phyloP scores from a whole-genome alignment of 1,140 invertebrate genomes.

The Drosophila navojoa region DNA sequence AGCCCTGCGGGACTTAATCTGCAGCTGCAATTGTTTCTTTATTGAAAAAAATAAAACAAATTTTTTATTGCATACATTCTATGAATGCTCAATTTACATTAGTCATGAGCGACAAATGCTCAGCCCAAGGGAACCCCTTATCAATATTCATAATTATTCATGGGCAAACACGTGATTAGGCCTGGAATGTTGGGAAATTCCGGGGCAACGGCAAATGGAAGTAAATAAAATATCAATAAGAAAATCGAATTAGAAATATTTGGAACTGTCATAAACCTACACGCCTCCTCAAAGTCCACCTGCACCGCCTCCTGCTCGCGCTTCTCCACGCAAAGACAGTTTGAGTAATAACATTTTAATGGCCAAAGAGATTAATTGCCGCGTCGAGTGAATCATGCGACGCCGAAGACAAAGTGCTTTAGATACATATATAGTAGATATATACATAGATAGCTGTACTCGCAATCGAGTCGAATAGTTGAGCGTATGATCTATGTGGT shows the following conservation, averaged over 20 bases:
- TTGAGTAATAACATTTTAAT: constrained; percentile 80
- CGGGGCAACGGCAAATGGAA: constrained; percentile 11
- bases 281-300: not conserved
- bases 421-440: constrained; percentile 5
- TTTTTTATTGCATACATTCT: not conserved
- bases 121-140: constrained; percentile 22
- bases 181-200: not conserved
- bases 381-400: constrained; percentile 63
- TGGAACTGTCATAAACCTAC: constrained; percentile 6
- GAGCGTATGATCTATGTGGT: constrained; percentile 41
- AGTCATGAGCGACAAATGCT: not conserved
- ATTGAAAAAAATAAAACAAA: not conserved
- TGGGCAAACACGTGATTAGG: constrained; percentile 25
- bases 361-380: constrained; percentile 71
- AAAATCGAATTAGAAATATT: constrained; percentile 21
- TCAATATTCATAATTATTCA: constrained; percentile 42
- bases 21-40: not conserved
- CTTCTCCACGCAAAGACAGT: constrained; percentile 15
- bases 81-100: constrained; percentile 4
- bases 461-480: constrained; percentile 25
- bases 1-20: not conserved
- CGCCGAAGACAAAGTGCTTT: constrained; percentile 13
- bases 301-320: not conserved
- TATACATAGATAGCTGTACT: constrained; percentile 9
- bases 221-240: constrained; percentile 18